phyloP scores from a whole-genome alignment of 2,888 invertebrate genomes.

The Polyommatus icarus region DNA sequence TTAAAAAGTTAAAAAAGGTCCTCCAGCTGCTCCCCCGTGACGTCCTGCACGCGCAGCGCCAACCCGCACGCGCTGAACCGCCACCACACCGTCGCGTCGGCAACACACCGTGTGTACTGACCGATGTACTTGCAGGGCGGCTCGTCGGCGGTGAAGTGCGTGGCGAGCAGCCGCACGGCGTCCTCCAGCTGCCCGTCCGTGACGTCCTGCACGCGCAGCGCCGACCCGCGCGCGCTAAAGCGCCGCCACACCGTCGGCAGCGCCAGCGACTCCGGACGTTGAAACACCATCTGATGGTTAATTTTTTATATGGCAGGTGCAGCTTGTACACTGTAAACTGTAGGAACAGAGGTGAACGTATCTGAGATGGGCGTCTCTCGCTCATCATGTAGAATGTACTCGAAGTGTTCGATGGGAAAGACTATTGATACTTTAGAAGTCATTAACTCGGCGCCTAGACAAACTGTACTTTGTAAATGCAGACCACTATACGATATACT shows the following conservation, averaged over 20 bases:
- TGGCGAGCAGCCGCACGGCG: constrained; percentile 62
- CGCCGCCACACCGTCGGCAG: constrained; percentile 67
- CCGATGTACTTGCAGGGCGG: constrained; percentile 76
- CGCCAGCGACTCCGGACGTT: constrained; percentile 59
- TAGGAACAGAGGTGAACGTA: too few relatives aligned
- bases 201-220: constrained; percentile 71
- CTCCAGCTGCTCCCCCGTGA: constrained; percentile 66
- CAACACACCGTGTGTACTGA: constrained; percentile 53
- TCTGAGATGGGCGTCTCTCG: too few relatives aligned
- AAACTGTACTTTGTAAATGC: too few relatives aligned
- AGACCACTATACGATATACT: too few relatives aligned
- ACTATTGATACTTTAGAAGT: neutral
- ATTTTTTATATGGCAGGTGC: too few relatives aligned
- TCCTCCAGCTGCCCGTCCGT: constrained; percentile 64
- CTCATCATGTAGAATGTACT: neutral
- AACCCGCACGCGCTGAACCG: constrained; percentile 56
- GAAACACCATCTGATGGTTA: constrained; percentile 62
- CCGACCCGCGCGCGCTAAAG: constrained; percentile 54
- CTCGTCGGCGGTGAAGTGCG: constrained; percentile 73
- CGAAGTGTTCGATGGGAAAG: neutral
- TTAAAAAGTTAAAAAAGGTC: constrained; percentile 33
- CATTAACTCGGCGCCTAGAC: neutral
- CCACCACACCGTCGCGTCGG: constrained; percentile 67
- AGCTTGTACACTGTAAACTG: too few relatives aligned
- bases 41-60: constrained; percentile 68